Base-by-base conservation (phyloP, 2,888 invertebrate species). In the Dorcus parallelipipedus region DNA sequence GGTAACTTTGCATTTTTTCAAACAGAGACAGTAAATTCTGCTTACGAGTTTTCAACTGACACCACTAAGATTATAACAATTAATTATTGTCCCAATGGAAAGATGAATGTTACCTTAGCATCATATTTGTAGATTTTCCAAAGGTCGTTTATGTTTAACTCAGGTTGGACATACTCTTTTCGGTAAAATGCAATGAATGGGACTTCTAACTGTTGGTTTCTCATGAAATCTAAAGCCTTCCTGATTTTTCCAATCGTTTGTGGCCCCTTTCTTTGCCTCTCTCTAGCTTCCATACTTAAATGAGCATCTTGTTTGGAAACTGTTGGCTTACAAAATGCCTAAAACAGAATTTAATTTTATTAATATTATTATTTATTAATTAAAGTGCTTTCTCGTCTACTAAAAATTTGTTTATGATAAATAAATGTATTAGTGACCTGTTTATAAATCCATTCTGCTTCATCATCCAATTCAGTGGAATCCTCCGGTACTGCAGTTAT, bases 101-200 rank as follows among this genome's bases (percentile, higher is more conserved):
- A 33, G 17, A 56, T 48, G 14, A 23, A 20, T 42, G 42, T 62
- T 52, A 64, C 61, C 54, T 64, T 67, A 3, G 65, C 65, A 43
- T 67, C 67, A 48, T 56, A 67, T 48, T 61, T 91, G 80, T 95
- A 98, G n/a, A 99, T 91, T 75, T 92, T 94, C 99, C 99, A 99
- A 38, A 99, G 80, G 74, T 99, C 98, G 70, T 94, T 94, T 53
- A 97, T 94, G 67, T 89, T 93, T 20, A 99, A 80, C 71, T 97
- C 97, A 0, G 96, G 95, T 70, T 93, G 90, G 0, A 98, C 95
- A 70, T 96, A 96, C 77, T 99, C 99, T 77, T 99, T 99, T 26
- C 98, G 86, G 76, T 99, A 99, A 79, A 97, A 97, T 0, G 96
- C 95, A 69, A 99, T 99, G 77, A 99, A 99, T 0, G 99, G 98